Evolutionary conservation across 2,888 invertebrate species (phyloP).

Genomic region (Brenthis hecate): DNA sequence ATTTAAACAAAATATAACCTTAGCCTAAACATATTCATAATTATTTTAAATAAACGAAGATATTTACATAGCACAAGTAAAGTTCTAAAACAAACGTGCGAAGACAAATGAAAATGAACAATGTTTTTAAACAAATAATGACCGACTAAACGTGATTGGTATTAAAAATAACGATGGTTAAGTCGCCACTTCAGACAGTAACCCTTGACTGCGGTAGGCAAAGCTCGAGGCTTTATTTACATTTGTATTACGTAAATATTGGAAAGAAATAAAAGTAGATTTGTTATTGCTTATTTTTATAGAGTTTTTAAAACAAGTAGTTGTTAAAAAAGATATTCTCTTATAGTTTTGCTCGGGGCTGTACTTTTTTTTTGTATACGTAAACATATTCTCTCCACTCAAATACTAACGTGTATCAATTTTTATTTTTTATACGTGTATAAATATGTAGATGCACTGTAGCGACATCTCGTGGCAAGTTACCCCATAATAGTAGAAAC

Average conservation of each 20-base stretch:
- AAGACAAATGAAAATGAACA: constrained; percentile 54
- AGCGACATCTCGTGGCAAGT: too few relatives aligned
- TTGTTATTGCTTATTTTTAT: constrained; percentile 6
- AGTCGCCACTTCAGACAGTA: constrained; percentile 71
- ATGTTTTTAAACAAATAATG: constrained; percentile 75
- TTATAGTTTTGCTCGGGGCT: too few relatives aligned
- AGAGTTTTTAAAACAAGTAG: neutral
- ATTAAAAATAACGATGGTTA: constrained; percentile 68
- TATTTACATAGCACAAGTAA: constrained; percentile 5
- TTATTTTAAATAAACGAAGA: neutral
- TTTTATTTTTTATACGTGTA: too few relatives aligned
- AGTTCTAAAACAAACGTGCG: constrained; percentile 36
- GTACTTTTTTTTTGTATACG: too few relatives aligned
- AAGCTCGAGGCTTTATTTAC: constrained; percentile 41
- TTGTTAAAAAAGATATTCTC: neutral
- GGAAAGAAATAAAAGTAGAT: constrained; percentile 13
- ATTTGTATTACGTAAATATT: constrained; percentile 23
- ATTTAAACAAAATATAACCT: too few relatives aligned
- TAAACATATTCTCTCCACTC: too few relatives aligned
- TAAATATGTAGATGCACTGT: too few relatives aligned
- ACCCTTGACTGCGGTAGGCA: constrained; percentile 72
- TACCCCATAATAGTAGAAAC: too few relatives aligned
- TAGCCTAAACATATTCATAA: neutral
- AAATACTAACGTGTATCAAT: too few relatives aligned
- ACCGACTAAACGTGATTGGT: constrained; percentile 56